Percentiles rank a stretch among this genome's conserved stretches.
Evolutionary conservation across 2,888 invertebrate species (phyloP).

Genomic region (Drosophila birchii): DNA sequence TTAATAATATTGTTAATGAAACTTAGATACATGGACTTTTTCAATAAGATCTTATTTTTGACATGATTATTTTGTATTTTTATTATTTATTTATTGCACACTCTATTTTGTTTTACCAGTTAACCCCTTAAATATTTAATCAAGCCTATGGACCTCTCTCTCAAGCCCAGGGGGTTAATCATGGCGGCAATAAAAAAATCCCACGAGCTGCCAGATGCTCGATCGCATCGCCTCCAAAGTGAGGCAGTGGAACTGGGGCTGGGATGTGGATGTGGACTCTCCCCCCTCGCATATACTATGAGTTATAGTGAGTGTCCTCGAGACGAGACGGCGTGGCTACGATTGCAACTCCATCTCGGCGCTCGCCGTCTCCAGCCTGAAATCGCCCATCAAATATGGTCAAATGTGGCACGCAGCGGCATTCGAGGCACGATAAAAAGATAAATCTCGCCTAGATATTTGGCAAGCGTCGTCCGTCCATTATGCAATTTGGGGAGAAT

Average conservation of each 20-base stretch:
- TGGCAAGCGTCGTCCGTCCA: conserved; percentile 45
- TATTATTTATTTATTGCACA: too few species aligned
- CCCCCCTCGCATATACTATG: conserved; percentile 14
- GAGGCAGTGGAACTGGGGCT: conserved; percentile 10
- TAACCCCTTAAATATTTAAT: neutral
- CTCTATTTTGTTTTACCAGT: too few species aligned
- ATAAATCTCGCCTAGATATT: conserved; percentile 45
- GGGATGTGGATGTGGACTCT: neutral
- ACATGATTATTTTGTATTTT: neutral
- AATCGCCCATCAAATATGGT: conserved; percentile 67
- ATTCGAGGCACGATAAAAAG: conserved; percentile 54
- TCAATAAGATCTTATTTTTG: too few species aligned
- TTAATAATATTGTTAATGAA: too few species aligned
- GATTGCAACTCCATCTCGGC: conserved; percentile 7
- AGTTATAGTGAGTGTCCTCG: conserved; percentile 35
- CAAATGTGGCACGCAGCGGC: conserved; percentile 75
- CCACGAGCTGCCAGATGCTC: conserved; percentile 57
- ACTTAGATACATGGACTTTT: too few species aligned
- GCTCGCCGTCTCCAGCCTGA: conserved; percentile 17
- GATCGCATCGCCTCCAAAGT: conserved; percentile 7
- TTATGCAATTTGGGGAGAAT: conserved; percentile 64
- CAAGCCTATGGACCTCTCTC: neutral
- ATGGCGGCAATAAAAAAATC: conserved; percentile 42
- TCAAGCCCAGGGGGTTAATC: conserved; percentile 33
- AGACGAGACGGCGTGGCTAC: conserved; percentile 38